phyloP scores from a whole-genome alignment of 2,113 vertebrate species.

The Upupa epops region DNA sequence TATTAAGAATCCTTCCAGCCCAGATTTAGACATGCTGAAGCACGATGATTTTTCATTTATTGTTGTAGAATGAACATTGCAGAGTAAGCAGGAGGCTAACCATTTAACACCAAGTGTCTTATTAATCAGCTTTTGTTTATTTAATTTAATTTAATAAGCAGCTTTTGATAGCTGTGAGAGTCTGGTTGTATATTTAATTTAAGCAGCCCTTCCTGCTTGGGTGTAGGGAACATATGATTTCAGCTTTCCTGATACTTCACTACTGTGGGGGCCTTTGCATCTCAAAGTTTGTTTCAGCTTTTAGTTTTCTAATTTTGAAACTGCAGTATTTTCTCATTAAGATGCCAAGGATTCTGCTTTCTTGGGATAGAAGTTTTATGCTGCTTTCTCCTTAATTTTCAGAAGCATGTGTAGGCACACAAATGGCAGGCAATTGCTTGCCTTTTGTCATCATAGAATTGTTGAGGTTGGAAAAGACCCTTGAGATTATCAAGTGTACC shows the following conservation, averaged over 20 bases:
- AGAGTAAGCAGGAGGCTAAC: constrained; percentile 54
- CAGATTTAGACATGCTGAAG: constrained; percentile 68
- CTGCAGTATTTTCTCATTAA: not conserved
- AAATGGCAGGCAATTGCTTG: not conserved
- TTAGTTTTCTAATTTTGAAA: not conserved
- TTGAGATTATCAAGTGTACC: too few species aligned
- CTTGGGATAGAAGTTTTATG: not conserved
- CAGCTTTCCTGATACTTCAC: not conserved
- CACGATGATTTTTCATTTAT: constrained; percentile 73
- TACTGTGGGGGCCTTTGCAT: not conserved
- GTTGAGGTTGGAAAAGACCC: too few species aligned
- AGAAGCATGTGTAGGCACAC: rapidly evolving
- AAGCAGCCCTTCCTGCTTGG: constrained; percentile 7
- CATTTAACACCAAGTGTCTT: constrained; percentile 64
- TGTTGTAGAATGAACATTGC: constrained; percentile 37
- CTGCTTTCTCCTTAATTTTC: not conserved
- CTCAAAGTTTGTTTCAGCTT: not conserved
- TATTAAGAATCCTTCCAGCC: constrained; percentile 40
- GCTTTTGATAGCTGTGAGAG: constrained; percentile 50
- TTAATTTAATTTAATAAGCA: constrained; percentile 69
- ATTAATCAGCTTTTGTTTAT: constrained; percentile 72
- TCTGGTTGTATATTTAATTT: constrained; percentile 63
- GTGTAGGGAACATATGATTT: not conserved
- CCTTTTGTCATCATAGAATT: not conserved
- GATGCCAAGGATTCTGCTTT: not conserved